These are phyloP conservation scores for Helostoma temminkii DNA, from an alignment of 2,797 vertebrate species.

Conservation along the genomic window DNA sequence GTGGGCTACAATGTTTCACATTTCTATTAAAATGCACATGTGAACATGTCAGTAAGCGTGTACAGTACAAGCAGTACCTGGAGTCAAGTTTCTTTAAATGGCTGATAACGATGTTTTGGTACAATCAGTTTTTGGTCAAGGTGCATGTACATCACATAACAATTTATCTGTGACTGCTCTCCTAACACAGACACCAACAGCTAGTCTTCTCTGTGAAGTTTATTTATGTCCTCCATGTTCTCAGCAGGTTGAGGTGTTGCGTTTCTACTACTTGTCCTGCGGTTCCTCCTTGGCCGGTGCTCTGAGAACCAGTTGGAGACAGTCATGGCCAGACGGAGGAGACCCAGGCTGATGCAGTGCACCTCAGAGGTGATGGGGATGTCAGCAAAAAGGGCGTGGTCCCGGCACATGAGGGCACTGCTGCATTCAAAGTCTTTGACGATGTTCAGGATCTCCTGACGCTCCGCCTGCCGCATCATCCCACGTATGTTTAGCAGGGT, in stretches of 20 bases:
- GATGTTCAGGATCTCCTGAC: constrained; percentile 91
- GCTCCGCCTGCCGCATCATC: constrained; percentile 83
- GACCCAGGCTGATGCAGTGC: constrained; percentile 84
- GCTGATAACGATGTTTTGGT: constrained; percentile 61
- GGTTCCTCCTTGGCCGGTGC: constrained; percentile 67
- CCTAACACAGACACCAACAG: constrained; percentile 35
- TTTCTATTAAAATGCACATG: constrained; percentile 40
- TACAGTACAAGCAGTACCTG: constrained; percentile 81
- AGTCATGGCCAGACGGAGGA: constrained; percentile 83
- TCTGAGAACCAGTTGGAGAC: constrained; percentile 85
- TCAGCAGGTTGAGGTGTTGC: constrained; percentile 38
- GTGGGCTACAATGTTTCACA: constrained; percentile 55
- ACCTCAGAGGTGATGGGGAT: constrained; percentile 86
- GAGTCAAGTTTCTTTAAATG: constrained; percentile 73
- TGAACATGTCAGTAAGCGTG: constrained; percentile 59
- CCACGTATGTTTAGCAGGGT: constrained; percentile 91
- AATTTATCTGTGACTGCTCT: constrained; percentile 53
- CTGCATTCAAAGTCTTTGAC: constrained; percentile 87
- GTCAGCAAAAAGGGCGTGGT: constrained; percentile 87
- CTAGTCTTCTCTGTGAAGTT: constrained; percentile 72
- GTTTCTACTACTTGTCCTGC: constrained; percentile 26
- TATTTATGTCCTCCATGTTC: constrained; percentile 56
- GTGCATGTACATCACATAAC: constrained; percentile 75
- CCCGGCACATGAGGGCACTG: constrained; percentile 64
- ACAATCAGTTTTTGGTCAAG: constrained; percentile 70